Percentiles rank a stretch among this genome's conserved stretches.
These are phyloP conservation scores for Diarsia rubi DNA, from an alignment of 2,888 invertebrate genomes.

Conservation along the genomic window DNA sequence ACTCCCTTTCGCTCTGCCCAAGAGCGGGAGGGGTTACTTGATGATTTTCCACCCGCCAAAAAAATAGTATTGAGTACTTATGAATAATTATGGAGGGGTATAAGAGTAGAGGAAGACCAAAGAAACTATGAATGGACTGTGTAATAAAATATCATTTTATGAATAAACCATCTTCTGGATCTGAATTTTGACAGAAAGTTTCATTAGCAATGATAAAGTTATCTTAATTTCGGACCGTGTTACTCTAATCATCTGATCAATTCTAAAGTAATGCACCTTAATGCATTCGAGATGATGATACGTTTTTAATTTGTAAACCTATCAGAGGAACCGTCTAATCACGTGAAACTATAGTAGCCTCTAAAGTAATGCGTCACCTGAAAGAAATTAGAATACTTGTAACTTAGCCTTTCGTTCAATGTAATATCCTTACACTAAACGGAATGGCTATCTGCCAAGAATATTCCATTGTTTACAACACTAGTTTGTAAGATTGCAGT, in stretches of 20 bases:
- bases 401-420: not conserved
- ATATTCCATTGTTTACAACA: not conserved
- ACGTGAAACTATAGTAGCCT: slow-evolving; percentile 21
- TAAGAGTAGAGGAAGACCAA: no score
- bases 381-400: not conserved
- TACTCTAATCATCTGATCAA: slow-evolving; percentile 14
- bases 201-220: not conserved
- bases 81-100: no score
- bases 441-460: not conserved
- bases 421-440: not conserved
- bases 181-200: not conserved
- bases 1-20: no score
- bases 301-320: slow-evolving; percentile 47
- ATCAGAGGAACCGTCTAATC: slow-evolving; percentile 25
- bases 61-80: no score
- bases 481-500: no score
- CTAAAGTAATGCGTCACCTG: not conserved
- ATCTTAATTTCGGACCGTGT: not conserved
- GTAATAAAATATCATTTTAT: no score
- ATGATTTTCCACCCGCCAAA: no score
- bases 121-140: no score
- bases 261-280: slow-evolving; percentile 19
- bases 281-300: slow-evolving; percentile 44
- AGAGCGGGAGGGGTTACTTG: no score
- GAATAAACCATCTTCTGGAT: not conserved